Base-by-base conservation (phyloP, 2,797 vertebrate species). In the Austrolebias charrua region DNA sequence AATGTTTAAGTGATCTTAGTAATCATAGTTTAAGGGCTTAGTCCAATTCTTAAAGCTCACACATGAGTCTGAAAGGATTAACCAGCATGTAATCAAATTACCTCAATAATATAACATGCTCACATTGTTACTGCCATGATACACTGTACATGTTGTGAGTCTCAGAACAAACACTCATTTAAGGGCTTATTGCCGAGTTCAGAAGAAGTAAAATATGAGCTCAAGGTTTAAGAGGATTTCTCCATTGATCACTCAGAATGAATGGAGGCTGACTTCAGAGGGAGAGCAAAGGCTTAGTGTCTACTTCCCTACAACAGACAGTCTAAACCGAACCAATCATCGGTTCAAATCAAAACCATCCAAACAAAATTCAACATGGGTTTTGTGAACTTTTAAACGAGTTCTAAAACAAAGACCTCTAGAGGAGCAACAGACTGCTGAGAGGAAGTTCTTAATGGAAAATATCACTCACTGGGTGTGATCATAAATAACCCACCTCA, bases 11-110 rank as follows among this genome's bases (percentile, higher is more conserved):
- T 80, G 85, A 90, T 88, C 82, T 85, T 81, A 75, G 84, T 87
- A 84, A 88, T 90, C 85, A 76, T 82, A 86, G 85, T 90, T 90
- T 84, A 88, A 86, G 84, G 86, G 83, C 84, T 90, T 90, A 90
- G 90, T 90, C 88, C 86, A 84, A 89, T 87, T 86, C 79, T 82
- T 86, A 82, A 85, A 83, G 83, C 85, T 84, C 64, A 80, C 76
- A 87, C 85, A 87, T 73, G 72, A 83, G 78, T 83, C 86, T 85
- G 85, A 86, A 86, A 88, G 89, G 88, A 91, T 90, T 90, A 91
- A 83, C 79, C 78, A 82, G 81, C 85, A 85, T 87, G 83, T 85
- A 90, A 92, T 89, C 87, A 89, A 90, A 90, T 90, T 87, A 89
- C 85, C 81, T 85, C 79, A 76, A 86, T 89, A 86, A 88, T 83